Percentiles rank a stretch among this genome's conserved stretches.
Evolutionary conservation across 2,888 invertebrate genomes (phyloP).

Genomic region (Ophioninae sp.): DNA sequence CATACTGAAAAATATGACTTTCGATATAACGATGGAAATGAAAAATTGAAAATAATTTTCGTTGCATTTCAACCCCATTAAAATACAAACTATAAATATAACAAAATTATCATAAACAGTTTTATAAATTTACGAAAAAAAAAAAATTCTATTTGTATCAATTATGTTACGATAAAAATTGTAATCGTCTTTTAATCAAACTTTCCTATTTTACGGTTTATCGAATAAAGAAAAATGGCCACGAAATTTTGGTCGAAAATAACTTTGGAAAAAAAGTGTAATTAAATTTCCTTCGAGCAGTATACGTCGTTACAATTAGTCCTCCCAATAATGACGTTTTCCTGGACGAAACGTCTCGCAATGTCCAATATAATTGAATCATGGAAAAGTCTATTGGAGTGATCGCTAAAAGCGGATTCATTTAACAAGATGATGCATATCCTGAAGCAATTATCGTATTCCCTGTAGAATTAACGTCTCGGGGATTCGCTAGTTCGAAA

Average conservation of each 20-base stretch:
- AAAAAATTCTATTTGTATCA: not conserved
- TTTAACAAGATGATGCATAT: not conserved
- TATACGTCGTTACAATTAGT: conserved; percentile 21
- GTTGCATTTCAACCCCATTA: no score
- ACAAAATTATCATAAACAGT: not conserved
- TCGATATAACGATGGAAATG: no score
- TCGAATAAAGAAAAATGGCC: not conserved
- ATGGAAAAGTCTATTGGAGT: conserved; percentile 19
- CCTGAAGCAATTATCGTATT: conserved; percentile 30
- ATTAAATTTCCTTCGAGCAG: not conserved
- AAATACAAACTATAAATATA: no score
- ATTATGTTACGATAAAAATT: not conserved
- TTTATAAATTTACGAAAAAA: not conserved
- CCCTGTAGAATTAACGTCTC: conserved; percentile 29
- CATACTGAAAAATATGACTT: no score
- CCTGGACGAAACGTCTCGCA: not conserved
- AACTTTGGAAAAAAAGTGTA: not conserved
- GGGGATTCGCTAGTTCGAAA: not conserved
- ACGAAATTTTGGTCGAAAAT: not conserved
- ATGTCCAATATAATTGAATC: conserved; percentile 26
- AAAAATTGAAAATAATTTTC: no score
- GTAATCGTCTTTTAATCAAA: not conserved
- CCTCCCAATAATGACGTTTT: conserved; percentile 9
- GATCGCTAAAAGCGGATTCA: not conserved
- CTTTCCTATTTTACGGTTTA: not conserved